A percentile compares a stretch with the other conserved stretches of the same genome.
Evolutionary conservation across 2,113 vertebrate genomes (phyloP).

Genomic region (Proterorhinus semilunaris): DNA sequence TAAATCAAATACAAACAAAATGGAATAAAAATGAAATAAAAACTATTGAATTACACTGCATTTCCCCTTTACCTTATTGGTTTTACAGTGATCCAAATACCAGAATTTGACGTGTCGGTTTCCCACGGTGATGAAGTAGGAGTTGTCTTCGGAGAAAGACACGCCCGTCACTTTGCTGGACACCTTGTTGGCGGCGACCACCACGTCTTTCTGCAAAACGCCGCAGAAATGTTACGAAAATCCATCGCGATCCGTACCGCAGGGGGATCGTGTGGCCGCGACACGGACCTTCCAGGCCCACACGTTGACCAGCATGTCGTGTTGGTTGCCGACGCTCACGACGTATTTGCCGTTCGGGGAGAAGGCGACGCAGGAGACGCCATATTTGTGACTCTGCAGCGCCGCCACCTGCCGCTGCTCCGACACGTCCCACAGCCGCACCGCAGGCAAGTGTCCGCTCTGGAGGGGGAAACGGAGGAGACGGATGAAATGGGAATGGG

Average conservation of each 20-base stretch:
- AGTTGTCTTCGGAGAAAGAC: conserved; percentile 94
- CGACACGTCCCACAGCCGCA: conserved; percentile 90
- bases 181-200: conserved; percentile 94
- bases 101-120: conserved; percentile 96
- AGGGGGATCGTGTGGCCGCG: neutral
- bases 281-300: conserved; percentile 92
- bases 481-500: neutral
- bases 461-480: conserved; percentile 20
- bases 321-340: conserved; percentile 94
- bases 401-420: conserved; percentile 85
- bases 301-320: conserved; percentile 96
- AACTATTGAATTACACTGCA: no score
- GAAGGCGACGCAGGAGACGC: conserved; percentile 90
- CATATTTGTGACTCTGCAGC: conserved; percentile 91
- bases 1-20: no score
- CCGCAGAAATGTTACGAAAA: neutral
- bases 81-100: conserved; percentile 92
- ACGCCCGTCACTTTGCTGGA: conserved; percentile 94
- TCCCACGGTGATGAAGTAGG: conserved; percentile 95
- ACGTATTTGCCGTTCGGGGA: conserved; percentile 93
- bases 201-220: conserved; percentile 83
- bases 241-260: neutral
- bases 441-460: conserved; percentile 92
- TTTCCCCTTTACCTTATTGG: conserved; percentile 81
- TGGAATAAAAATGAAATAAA: no score